phyloP scores from a whole-genome alignment of 2,113 vertebrate genomes.

The Genyomyrus donnyi region DNA sequence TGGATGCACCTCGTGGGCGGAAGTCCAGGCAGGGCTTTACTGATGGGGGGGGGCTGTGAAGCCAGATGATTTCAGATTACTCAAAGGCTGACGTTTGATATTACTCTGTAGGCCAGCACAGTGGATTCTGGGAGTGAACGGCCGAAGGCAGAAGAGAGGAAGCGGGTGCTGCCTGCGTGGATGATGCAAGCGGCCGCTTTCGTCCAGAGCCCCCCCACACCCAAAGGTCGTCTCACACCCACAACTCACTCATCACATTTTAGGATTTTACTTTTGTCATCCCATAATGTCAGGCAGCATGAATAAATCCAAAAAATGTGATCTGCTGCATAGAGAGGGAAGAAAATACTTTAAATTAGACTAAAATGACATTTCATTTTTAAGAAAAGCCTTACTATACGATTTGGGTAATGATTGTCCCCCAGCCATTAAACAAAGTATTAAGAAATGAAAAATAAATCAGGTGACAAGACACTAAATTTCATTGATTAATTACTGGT shows the following conservation, averaged over 20 bases:
- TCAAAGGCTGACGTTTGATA: not conserved
- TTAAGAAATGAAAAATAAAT: not conserved
- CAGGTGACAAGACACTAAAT: not conserved
- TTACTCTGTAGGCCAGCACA: not conserved
- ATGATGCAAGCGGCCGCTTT: constrained; percentile 59
- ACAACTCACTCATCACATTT: not conserved
- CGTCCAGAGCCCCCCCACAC: constrained; percentile 33
- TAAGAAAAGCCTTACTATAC: not conserved
- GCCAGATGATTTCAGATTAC: not conserved
- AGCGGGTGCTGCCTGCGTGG: constrained; percentile 77
- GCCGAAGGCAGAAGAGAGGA: constrained; percentile 41
- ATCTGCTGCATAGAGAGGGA: not conserved
- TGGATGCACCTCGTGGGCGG: not conserved
- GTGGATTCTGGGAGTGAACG: not conserved
- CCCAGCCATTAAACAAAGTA: not conserved
- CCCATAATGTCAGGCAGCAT: not conserved
- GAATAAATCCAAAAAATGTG: not conserved
- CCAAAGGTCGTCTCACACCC: constrained; percentile 30
- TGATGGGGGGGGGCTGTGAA: not conserved
- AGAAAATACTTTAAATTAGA: constrained; percentile 3
- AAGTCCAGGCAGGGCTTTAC: not conserved
- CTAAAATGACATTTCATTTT: not conserved
- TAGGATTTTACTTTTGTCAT: not conserved
- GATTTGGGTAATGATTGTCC: not conserved
- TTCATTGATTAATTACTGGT: not conserved